phyloP scores from a whole-genome alignment of 2,888 invertebrate genomes.

The Dynastes grantii region DNA sequence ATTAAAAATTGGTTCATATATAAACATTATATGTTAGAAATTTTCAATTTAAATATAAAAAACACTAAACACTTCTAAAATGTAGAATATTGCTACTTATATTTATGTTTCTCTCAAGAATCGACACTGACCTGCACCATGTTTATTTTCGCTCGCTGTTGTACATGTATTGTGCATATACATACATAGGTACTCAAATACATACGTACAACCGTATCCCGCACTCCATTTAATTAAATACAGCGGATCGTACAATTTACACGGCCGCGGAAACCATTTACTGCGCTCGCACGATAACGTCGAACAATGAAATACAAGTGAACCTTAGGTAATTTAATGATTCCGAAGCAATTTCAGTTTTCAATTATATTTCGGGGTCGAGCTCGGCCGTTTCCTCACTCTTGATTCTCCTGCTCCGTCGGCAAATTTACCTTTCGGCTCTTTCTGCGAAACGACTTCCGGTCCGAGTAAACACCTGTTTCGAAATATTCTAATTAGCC shows the following conservation, averaged over 20 bases:
- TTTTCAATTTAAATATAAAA: no score
- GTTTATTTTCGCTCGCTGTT: no score
- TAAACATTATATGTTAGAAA: no score
- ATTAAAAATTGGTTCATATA: no score
- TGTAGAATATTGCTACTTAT: no score
- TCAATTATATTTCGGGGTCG: conserved; percentile 21
- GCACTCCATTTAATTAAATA: conserved; percentile 18
- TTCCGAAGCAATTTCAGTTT: conserved; percentile 34
- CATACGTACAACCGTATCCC: background rate
- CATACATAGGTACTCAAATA: background rate
- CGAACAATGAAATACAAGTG: conserved; percentile 27
- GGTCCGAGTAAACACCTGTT: conserved; percentile 27
- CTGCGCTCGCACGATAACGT: conserved; percentile 14
- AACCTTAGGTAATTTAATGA: conserved; percentile 36
- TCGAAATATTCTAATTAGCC: conserved; percentile 37
- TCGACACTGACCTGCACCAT: no score
- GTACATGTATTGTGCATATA: no score
- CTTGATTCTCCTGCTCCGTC: background rate
- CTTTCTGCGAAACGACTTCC: conserved; percentile 22
- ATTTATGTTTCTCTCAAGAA: no score
- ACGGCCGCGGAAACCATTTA: conserved; percentile 3
- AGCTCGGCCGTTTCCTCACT: background rate
- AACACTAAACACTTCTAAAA: no score
- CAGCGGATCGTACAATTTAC: background rate
- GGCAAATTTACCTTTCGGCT: conserved; percentile 30